Base-by-base conservation (phyloP, 1,140 invertebrate species). In the Drosophila lowei region DNA sequence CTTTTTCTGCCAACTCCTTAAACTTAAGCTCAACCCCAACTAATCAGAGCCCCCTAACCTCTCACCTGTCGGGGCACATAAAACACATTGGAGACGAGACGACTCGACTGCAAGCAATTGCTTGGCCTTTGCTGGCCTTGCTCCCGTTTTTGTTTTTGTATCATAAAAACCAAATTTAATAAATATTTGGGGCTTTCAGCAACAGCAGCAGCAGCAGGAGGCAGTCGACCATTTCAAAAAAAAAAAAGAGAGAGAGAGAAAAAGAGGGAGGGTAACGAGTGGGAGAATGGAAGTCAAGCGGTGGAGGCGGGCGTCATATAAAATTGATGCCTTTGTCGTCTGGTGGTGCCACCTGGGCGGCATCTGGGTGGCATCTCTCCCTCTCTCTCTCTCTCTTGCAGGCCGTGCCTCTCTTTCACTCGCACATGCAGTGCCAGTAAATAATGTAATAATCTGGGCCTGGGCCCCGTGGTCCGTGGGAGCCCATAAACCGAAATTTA, bases 401-500 rank as follows among this genome's bases (percentile, higher is more conserved):
- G n/a, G 23, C 57, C 4, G 21, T 23, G 23, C 62, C 41, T 42
- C 60, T 46, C 56, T 6, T 11, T 44, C 23, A 15, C 28, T 23
- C 21, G 18, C 7, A 21, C 49, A 38, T 48, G 61, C 48, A 70
- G 63, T 75, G 72, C 55, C 81, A 86, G 81, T 86, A 86, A 86
- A 86, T 86, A 86, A 86, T 86, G 81, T 86, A 86, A 86, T 86
- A 86, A 86, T 86, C 81, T 86, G 81, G 64, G 56, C 71, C 81
- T 81, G 81, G 61, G 56, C 65, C 73, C 71, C 70, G 70, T 86
- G 81, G 81, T 86, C 81, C 65, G 73, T 55, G 74, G 74, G 74
- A 68, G 66, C 81, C 83, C 81, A 86, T 86, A 86, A 86, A 86
- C 81, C 73, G 71, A 86, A 86, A 86, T 86, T 86, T 86, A 86